Base-by-base conservation (phyloP, 2,888 invertebrate species). In the Atethmia centrago region DNA sequence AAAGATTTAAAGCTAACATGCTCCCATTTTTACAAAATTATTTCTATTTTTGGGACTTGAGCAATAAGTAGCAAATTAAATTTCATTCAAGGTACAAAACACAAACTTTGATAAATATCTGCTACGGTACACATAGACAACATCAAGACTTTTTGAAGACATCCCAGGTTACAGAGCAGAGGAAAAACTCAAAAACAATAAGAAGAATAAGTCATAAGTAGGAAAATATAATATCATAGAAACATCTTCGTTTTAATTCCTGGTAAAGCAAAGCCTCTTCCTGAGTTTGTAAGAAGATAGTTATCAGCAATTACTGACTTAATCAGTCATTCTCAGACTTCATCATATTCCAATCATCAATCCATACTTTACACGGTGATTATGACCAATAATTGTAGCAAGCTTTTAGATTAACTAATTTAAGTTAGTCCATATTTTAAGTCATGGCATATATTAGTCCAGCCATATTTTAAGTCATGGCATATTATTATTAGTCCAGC, bases 61-160 rank as follows among this genome's bases (percentile, higher is more conserved):
- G 65, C 61, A 74, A 58, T 66, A 71, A 53, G 31, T 64, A 79
- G 81, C 84, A 83, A 81, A 79, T 80, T 45, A 84, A 80, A 69
- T 66, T 59, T 66, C 82, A 82, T 84, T 82, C 82, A 75, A 81
- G 51, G 28, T 69, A 83, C 25, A 61, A 68, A 71, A 80, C 62
- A 80, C 63, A 80, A 66, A 86, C 61, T 62, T 66, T 61, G 58
- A 76, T 66, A 83, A 53, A 84, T 77, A 69, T 80, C 59, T 73
- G 74, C 87, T 84, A 85, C 71, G 42, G 67, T 76, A 75, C 85
- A 84, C 82, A 72, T 47, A 77, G 63, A 73, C 81, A 84, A 81
- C 77, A 80, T 47, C 70, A 69, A 82, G 71, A 82, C 47, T 71
- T 56, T 47, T 51, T 64, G 65, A 25, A 74, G 67, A 79, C 71